phyloP scores from a whole-genome alignment of 1,140 invertebrate species.

The Hypothenemus hampei region DNA sequence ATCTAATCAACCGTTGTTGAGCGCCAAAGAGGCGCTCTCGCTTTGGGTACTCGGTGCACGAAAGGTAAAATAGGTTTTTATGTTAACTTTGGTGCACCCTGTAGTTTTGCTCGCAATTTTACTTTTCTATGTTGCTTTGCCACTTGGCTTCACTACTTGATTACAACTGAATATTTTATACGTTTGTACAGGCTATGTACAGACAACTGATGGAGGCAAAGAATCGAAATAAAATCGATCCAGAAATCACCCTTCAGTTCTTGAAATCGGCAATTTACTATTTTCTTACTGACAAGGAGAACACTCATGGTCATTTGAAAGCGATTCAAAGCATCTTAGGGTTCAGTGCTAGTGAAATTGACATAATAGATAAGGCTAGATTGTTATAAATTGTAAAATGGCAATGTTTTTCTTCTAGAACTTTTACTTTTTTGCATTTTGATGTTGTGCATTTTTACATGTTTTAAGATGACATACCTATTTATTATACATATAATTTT shows the following conservation, averaged over 20 bases:
- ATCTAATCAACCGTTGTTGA: slow-evolving; percentile 72
- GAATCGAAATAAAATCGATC: slow-evolving; percentile 64
- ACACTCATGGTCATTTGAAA: slow-evolving; percentile 73
- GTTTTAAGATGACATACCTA: too few species aligned
- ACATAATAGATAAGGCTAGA: slow-evolving; percentile 65
- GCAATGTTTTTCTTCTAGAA: neutral
- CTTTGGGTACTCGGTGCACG: slow-evolving; percentile 83
- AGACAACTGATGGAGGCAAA: slow-evolving; percentile 70
- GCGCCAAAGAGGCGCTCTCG: slow-evolving; percentile 83
- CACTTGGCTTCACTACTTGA: neutral
- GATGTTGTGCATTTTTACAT: too few species aligned
- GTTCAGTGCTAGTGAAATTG: slow-evolving; percentile 68
- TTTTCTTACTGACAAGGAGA: slow-evolving; percentile 81
- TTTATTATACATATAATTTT: too few species aligned
- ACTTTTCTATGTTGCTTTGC: neutral
- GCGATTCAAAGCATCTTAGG: slow-evolving; percentile 84
- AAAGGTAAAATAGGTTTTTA: slow-evolving; percentile 58
- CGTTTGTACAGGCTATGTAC: slow-evolving; percentile 66
- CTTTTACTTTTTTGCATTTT: too few species aligned
- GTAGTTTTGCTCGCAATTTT: neutral
- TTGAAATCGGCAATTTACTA: slow-evolving; percentile 87
- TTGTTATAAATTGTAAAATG: slow-evolving; percentile 24
- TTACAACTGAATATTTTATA: neutral
- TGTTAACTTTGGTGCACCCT: slow-evolving; percentile 14
- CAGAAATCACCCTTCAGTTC: slow-evolving; percentile 82